Evolutionary conservation across 2,888 invertebrate genomes (phyloP).

Genomic region (Sturmia bella): DNA sequence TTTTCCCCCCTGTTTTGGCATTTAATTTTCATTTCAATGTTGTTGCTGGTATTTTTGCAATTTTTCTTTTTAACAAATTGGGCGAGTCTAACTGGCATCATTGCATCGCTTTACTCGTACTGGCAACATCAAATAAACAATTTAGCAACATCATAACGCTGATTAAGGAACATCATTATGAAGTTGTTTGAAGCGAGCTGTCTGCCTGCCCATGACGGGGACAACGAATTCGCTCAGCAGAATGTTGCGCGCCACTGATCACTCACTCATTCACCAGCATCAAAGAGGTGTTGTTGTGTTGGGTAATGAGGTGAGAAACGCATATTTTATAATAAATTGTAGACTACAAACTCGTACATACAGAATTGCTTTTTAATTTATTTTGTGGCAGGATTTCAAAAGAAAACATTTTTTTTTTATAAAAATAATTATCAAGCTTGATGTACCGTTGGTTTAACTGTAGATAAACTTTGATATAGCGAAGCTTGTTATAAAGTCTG

Average conservation of each 20-base stretch:
- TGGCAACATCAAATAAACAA: constrained; percentile 26
- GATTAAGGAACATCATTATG: constrained; percentile 23
- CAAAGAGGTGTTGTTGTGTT: constrained; percentile 60
- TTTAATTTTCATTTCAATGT: constrained; percentile 20
- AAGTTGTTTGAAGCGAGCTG: not conserved
- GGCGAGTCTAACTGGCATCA: constrained; percentile 60
- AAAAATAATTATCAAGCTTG: too few species aligned
- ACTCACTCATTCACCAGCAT: constrained; percentile 8
- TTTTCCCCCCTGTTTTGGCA: constrained; percentile 17
- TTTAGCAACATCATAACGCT: constrained; percentile 10
- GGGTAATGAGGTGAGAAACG: constrained; percentile 66
- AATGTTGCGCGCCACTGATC: constrained; percentile 4
- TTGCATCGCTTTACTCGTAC: constrained; percentile 32
- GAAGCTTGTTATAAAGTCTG: too few species aligned
- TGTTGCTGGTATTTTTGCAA: constrained; percentile 6
- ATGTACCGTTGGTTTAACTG: too few species aligned
- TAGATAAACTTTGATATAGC: too few species aligned
- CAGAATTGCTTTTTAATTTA: not conserved
- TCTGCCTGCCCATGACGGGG: constrained; percentile 16
- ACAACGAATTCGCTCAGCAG: not conserved
- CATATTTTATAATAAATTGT: constrained; percentile 51
- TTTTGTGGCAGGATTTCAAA: not conserved
- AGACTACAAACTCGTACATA: too few species aligned
- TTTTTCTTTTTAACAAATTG: constrained; percentile 53
- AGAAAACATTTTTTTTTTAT: too few species aligned